phyloP scores from a whole-genome alignment of 2,888 invertebrate species.

The Perizoma affinitatum region DNA sequence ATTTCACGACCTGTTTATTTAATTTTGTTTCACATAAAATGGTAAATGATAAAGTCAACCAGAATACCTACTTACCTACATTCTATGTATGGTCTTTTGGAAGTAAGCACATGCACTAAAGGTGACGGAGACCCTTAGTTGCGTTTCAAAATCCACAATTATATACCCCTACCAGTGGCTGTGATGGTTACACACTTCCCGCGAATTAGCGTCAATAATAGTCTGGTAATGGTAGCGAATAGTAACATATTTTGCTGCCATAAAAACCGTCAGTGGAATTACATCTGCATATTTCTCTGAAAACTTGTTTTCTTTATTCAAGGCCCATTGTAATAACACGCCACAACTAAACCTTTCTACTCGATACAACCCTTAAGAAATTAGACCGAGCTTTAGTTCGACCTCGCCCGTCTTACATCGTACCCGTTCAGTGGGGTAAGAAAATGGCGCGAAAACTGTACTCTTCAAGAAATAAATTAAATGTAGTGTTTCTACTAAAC shows the following conservation, averaged over 20 bases:
- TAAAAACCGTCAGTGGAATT: slow-evolving; percentile 30
- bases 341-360: slow-evolving; percentile 62
- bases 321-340: slow-evolving; percentile 54
- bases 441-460: slow-evolving; percentile 60
- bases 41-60: too few species aligned
- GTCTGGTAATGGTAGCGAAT: background rate
- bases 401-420: slow-evolving; percentile 60
- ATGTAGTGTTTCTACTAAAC: background rate
- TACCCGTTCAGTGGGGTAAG: slow-evolving; percentile 56
- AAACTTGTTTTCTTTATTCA: slow-evolving; percentile 51
- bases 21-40: too few species aligned
- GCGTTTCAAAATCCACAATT: too few species aligned
- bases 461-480: slow-evolving; percentile 6
- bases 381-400: slow-evolving; percentile 59
- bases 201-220: slow-evolving; percentile 4
- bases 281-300: slow-evolving; percentile 29
- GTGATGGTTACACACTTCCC: background rate
- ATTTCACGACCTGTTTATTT: too few species aligned
- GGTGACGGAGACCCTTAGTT: too few species aligned
- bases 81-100: too few species aligned
- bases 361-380: slow-evolving; percentile 71
- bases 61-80: too few species aligned
- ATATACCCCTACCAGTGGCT: too few species aligned
- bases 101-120: too few species aligned
- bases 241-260: slow-evolving; percentile 14